A percentile compares a stretch with the other conserved stretches of the same genome.
Conservation (phyloP, 2,888 invertebrate species). For the Drosophila rellima region DNA sequence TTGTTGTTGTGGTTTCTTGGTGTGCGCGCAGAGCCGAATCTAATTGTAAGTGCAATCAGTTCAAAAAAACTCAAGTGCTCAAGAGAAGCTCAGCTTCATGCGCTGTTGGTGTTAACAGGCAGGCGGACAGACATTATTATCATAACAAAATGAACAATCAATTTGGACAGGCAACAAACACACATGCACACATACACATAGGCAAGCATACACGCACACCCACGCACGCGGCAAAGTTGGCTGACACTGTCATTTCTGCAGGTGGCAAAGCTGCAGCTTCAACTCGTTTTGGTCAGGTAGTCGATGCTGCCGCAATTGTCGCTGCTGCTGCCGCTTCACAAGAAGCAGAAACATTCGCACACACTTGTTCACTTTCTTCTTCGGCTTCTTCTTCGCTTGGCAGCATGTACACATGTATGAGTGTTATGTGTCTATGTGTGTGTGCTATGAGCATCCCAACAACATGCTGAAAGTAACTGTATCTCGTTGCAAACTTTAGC, state of each 20-base stretch:
- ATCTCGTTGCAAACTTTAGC: slow-evolving; percentile 54
- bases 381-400: slow-evolving; percentile 38
- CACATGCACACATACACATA: slow-evolving; percentile 17
- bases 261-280: slow-evolving; percentile 57
- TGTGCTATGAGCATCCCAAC: slow-evolving; percentile 48
- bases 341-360: slow-evolving; percentile 66
- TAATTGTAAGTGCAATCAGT: slow-evolving; percentile 67
- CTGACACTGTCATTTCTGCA: slow-evolving; percentile 52
- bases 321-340: slow-evolving; percentile 19
- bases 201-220: slow-evolving; percentile 38
- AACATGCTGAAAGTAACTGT: slow-evolving; percentile 71
- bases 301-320: slow-evolving; percentile 12
- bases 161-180: slow-evolving; percentile 49
- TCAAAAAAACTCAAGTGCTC: slow-evolving; percentile 42
- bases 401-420: slow-evolving; percentile 10
- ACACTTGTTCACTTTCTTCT: slow-evolving; percentile 80
- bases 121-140: slow-evolving; percentile 61
- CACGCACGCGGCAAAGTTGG: slow-evolving; percentile 41
- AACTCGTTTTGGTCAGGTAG: slow-evolving; percentile 65
- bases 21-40: slow-evolving; percentile 61
- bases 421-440: slow-evolving; percentile 13
- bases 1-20: slow-evolving; percentile 25
- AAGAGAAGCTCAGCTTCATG: slow-evolving; percentile 43
- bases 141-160: slow-evolving; percentile 58
- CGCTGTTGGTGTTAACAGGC: slow-evolving; percentile 67